Conservation (phyloP, 2,888 invertebrate species). For the Drosophila prolongata region DNA sequence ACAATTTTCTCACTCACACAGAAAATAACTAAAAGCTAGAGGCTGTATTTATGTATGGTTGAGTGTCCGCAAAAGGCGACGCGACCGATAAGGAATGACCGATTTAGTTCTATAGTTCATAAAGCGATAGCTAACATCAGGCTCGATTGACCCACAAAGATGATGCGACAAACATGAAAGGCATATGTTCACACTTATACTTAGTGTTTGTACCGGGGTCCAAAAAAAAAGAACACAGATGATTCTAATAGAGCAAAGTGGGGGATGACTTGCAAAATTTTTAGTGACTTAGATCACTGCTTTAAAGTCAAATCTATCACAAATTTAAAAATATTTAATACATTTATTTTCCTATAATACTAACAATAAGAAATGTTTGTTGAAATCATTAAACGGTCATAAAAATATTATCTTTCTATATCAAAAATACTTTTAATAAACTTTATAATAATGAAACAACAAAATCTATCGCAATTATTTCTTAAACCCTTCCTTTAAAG, state of each 20-base stretch:
- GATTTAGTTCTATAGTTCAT: conserved; percentile 62
- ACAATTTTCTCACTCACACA: conserved; percentile 61
- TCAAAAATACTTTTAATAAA: too few species aligned
- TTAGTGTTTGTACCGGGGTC: background rate
- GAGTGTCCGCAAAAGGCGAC: conserved; percentile 16
- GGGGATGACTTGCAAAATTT: background rate
- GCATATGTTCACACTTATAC: conserved; percentile 13
- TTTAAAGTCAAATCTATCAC: too few species aligned
- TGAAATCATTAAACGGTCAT: too few species aligned
- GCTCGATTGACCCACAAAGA: conserved; percentile 49
- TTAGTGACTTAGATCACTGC: too few species aligned
- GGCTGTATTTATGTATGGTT: conserved; percentile 32
- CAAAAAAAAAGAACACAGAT: background rate
- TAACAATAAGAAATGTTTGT: too few species aligned
- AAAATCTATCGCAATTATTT: too few species aligned
- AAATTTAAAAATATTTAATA: too few species aligned
- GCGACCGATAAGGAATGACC: conserved; percentile 66
- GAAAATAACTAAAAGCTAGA: conserved; percentile 11
- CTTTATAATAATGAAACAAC: too few species aligned
- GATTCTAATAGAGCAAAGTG: background rate
- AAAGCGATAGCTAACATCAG: conserved; percentile 49
- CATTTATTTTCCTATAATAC: too few species aligned
- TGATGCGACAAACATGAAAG: conserved; percentile 35
- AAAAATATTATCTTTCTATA: too few species aligned
- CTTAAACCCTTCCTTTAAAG: too few species aligned